Evolutionary conservation across 2,113 vertebrate genomes (phyloP), one percentile per base, ranked within the genome.

Genomic region (Ascaphus truei): DNA sequence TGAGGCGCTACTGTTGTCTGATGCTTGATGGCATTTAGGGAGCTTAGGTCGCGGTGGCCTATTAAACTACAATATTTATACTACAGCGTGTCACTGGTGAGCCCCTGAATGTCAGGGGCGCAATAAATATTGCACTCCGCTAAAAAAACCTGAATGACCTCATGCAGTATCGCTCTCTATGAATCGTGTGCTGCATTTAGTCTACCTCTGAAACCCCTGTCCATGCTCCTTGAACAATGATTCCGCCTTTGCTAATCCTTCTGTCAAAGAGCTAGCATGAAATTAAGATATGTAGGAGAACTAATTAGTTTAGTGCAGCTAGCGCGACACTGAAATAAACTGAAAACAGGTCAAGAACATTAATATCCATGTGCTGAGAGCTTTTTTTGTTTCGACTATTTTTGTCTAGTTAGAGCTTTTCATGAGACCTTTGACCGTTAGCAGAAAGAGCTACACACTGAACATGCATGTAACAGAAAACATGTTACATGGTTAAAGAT

Each of bases 121-220:
- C 78, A 78, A 73, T 79, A 77, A 77, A 77, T 69, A 73, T 37
- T 77, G 74, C 72, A 31, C 80, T 79, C 7, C 80, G 74, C 76
- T 56, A 63, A 78, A 69, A 43, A 74, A 73, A n/a, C n/a, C 77
- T 73, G 62, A 41, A 8, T 73, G 76, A 75, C 73, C 78, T 73
- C 75, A 68, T 66, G 74, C 23, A 22, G 39, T 36, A 16, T 47
- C 8, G 36, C n/a, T 23, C 18, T 41, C 25, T 7, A 3, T 47
- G 27, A 43, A 41, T n/a, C 25, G 5, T 12, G 27, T 71, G 4
- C 12, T 4, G 61, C 34, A 36, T 71, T n/a, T n/a, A n/a, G n/a
- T 77, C 43, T 29, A 72, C 61, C 74, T 79, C 66, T 78, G 77
- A 78, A 53, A 63, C 27, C 43, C 31, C 64, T 45, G 72, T 81